phyloP scores from a whole-genome alignment of 2,113 vertebrate genomes.

The Tragelaphus scriptus region DNA sequence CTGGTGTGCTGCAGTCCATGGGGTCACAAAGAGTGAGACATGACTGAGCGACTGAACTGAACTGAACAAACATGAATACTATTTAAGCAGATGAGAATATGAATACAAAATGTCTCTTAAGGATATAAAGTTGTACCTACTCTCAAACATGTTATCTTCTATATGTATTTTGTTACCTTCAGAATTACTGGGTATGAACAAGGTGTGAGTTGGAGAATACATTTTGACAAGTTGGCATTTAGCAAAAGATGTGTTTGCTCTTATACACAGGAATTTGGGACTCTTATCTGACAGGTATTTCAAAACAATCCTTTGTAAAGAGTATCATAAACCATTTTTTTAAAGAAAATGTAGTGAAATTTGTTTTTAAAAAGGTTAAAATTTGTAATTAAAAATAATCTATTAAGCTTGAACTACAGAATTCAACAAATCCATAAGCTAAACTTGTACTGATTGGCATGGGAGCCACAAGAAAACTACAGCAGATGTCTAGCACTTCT shows the following conservation, averaged over 20 bases:
- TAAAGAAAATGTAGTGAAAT: neutral
- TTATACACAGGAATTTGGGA: neutral
- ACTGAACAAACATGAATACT: neutral
- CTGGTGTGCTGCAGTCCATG: neutral
- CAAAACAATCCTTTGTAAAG: neutral
- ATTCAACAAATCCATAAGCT: neutral
- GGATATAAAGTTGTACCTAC: neutral
- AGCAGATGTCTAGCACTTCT: neutral
- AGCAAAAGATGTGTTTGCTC: neutral
- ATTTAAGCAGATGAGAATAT: neutral
- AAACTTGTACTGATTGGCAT: neutral
- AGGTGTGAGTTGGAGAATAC: neutral
- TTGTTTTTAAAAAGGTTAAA: neutral
- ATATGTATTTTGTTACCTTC: neutral
- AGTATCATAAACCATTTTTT: neutral
- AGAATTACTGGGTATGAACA: neutral
- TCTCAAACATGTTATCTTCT: neutral
- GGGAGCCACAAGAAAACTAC: neutral
- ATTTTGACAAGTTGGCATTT: neutral
- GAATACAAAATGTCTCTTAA: neutral
- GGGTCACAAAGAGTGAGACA: neutral
- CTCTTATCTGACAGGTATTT: neutral
- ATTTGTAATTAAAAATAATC: neutral
- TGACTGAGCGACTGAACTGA: accelerated
- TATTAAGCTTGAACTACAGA: neutral